Conservation (phyloP, 2,888 invertebrate genomes). For the Parnassius orleans region DNA sequence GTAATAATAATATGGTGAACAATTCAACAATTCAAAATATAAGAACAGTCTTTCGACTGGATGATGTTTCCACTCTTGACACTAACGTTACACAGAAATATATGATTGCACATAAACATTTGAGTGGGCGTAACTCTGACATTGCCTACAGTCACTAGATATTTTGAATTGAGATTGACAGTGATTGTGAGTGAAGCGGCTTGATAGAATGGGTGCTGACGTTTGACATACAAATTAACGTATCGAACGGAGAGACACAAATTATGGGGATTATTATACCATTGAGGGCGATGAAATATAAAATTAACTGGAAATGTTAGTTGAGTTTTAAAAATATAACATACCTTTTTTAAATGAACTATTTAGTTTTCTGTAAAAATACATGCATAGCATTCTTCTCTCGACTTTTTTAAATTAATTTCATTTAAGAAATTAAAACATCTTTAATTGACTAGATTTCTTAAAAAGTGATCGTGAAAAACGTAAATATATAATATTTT, state of each 20-base stretch:
- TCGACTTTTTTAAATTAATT: too few species aligned
- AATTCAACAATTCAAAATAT: not conserved
- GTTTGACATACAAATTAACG: constrained; percentile 23
- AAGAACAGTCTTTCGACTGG: not conserved
- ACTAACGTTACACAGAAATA: constrained; percentile 4
- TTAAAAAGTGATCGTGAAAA: too few species aligned
- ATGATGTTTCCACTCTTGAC: not conserved
- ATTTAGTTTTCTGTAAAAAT: too few species aligned
- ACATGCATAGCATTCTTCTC: too few species aligned
- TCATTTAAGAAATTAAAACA: too few species aligned
- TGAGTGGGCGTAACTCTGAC: constrained; percentile 11
- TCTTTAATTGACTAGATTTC: too few species aligned
- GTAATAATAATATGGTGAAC: not conserved
- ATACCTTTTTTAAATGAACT: too few species aligned
- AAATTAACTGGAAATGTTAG: too few species aligned
- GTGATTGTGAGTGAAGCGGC: constrained; percentile 23
- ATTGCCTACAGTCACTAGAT: constrained; percentile 17
- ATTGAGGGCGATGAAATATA: constrained; percentile 4
- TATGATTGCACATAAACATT: constrained; percentile 6
- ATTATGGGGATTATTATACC: constrained; percentile 8
- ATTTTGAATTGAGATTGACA: constrained; percentile 27
- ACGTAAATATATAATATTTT: too few species aligned
- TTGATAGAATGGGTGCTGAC: constrained; percentile 26
- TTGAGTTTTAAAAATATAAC: too few species aligned
- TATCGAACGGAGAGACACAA: constrained; percentile 14